A percentile compares a stretch with the other conserved stretches of the same genome.
Evolutionary conservation across 2,113 vertebrate genomes (phyloP).

Genomic region (Pangasianodon hypophthalmus): DNA sequence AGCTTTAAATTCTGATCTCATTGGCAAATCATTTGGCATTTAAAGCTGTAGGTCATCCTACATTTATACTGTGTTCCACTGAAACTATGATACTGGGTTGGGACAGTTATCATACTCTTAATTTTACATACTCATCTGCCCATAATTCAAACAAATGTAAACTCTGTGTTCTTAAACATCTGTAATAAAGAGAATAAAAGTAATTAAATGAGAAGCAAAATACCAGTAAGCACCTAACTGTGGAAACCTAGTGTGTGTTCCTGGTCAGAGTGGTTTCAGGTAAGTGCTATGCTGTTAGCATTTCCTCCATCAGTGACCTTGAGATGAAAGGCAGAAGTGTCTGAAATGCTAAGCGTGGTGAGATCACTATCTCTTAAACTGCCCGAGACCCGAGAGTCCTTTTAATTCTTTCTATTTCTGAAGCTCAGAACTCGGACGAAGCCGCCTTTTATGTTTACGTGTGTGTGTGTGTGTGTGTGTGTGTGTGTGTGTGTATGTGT

Average conservation of each 20-base stretch:
- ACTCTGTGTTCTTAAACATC: background rate
- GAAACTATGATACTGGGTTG: background rate
- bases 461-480: background rate
- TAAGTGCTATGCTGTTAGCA: conserved; percentile 1
- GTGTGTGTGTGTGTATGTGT: background rate
- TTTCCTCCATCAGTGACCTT: conserved; percentile 13
- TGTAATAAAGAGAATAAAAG: background rate
- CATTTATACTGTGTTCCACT: background rate
- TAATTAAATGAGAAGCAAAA: background rate
- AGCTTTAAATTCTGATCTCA: background rate
- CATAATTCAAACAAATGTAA: background rate
- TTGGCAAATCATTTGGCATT: background rate
- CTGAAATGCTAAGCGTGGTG: conserved; percentile 26
- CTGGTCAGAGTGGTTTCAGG: background rate
- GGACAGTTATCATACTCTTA: background rate
- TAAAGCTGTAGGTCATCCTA: background rate
- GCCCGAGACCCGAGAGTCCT: conserved; percentile 25
- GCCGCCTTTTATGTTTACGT: background rate
- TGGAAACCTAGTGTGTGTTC: background rate
- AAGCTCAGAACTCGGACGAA: conserved; percentile 10
- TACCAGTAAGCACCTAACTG: background rate
- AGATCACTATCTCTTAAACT: conserved; percentile 57
- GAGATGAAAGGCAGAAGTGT: conserved; percentile 20
- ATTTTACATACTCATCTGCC: background rate
- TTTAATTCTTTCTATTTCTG: conserved; percentile 17